Evolutionary conservation across 2,113 vertebrate genomes (phyloP), one percentile per base, ranked within the genome.

Genomic region (Struthio camelus): DNA sequence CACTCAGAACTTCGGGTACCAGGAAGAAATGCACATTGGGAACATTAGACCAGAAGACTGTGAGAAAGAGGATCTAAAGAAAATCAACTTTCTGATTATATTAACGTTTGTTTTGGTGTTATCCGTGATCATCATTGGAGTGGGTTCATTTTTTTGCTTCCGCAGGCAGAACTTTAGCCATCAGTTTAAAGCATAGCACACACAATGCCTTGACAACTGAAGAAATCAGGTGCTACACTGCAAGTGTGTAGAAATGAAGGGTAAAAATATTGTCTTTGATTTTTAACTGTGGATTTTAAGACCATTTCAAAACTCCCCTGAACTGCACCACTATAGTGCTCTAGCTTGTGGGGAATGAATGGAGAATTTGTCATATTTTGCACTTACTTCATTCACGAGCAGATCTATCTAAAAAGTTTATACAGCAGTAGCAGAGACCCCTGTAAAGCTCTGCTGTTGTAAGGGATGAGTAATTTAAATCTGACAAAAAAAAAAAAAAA

Each of bases 31-130:
- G 81, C 95, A 98, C 18, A 90, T 98, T 2, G 97, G 96, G 48
- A 97, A 97, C 1, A 93, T 99, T 40, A 97, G 96, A 23, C 91
- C 97, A 2, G 98, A 99, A 59, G 98, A 99, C 97, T 99, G 99
- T 83, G 97, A 98, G 25, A 96, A 97, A 30, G 97, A 96, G 4
- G 97, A 95, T 9, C 89, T 94, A 62, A 98, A 94, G 94, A 98
- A 97, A 44, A 69, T 97, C 72, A 98, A 98, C 76, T 77, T 99
- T 6, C 92, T 98, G 15, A 94, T 97, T 56, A 95, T 98, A 19
- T 93, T 99, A 13, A 96, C 97, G 5, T 89, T 96, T 1, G 93
- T 93, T 6, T 67, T 99, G 38, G 94, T 97, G 30, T 78, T 95
- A 14, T 88, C 97, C 0, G 51, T 98, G 8, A n/a, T 97, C 42